Evolutionary conservation across 1,140 invertebrate genomes (phyloP).

Genomic region (Andrena cerasifolii): DNA sequence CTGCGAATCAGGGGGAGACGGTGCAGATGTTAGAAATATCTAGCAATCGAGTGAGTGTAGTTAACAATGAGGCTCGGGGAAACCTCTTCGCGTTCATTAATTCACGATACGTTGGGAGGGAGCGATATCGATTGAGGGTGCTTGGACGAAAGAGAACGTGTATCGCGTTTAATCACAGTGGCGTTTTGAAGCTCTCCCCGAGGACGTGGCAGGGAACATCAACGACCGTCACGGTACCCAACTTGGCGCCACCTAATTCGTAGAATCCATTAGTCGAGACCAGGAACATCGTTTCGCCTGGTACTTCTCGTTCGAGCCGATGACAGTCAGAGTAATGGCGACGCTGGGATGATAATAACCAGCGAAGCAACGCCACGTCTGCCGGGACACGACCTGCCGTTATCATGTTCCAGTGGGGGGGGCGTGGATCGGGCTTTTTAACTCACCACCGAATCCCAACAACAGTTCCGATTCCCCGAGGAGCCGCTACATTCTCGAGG

Average conservation of each 20-base stretch:
- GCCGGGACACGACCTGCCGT: neutral
- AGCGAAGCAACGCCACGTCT: neutral
- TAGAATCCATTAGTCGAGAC: slow-evolving; percentile 56
- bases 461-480: too few species aligned
- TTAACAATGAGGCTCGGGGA: neutral
- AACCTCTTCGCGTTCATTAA: too few species aligned
- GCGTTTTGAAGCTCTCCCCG: neutral
- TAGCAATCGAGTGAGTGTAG: neutral
- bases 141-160: slow-evolving; percentile 1
- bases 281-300: slow-evolving; percentile 27
- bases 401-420: neutral
- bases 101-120: too few species aligned
- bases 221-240: neutral
- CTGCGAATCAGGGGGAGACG: too few species aligned
- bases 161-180: slow-evolving; percentile 38
- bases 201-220: neutral
- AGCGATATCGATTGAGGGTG: too few species aligned
- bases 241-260: slow-evolving; percentile 48
- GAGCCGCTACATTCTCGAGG: neutral
- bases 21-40: too few species aligned
- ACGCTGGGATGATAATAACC: slow-evolving; percentile 40
- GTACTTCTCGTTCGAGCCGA: slow-evolving; percentile 1
- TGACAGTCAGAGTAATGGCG: slow-evolving; percentile 48
- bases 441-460: neutral
- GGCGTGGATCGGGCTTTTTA: too few species aligned